Evolutionary conservation across 1,140 invertebrate species (phyloP).

Genomic region (Mamestra configurata): DNA sequence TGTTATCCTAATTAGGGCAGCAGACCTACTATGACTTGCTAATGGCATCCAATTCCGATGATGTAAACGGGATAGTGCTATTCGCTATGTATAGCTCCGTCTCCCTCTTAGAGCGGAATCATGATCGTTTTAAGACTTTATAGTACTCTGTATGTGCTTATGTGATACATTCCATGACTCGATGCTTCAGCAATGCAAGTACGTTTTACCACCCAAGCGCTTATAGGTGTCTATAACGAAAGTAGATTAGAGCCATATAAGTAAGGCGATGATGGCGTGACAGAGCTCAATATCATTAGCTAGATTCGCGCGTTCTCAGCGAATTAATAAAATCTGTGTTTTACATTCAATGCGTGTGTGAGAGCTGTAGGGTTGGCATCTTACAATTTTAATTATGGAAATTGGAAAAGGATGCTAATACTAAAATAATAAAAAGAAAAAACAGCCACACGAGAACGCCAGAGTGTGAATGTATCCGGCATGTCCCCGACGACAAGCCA

Average conservation of each 20-base stretch:
- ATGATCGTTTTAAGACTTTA: too few relatives aligned
- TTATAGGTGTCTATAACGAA: background rate
- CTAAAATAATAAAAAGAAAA: background rate
- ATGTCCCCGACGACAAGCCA: too few relatives aligned
- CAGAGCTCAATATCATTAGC: conserved; percentile 32
- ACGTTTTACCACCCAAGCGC: background rate
- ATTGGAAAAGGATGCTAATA: too few relatives aligned
- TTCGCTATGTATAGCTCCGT: too few relatives aligned
- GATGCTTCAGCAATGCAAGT: background rate
- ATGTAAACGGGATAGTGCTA: too few relatives aligned
- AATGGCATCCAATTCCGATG: too few relatives aligned
- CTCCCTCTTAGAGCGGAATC: too few relatives aligned
- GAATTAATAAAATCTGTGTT: conserved; percentile 41
- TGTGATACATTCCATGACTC: background rate
- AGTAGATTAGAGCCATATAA: background rate
- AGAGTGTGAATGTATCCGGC: too few relatives aligned
- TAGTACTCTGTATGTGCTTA: too few relatives aligned
- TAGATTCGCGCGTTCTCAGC: conserved; percentile 17
- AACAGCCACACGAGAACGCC: too few relatives aligned
- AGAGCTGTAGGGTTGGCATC: background rate
- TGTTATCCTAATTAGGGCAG: too few relatives aligned
- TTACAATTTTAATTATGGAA: background rate
- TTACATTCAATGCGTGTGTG: conserved; percentile 27
- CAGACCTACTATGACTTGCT: too few relatives aligned
- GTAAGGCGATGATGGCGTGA: background rate